Evolutionary conservation across 1,140 invertebrate genomes (phyloP), one percentile per base, ranked within the genome.

Genomic region (Drosophila sp.): DNA sequence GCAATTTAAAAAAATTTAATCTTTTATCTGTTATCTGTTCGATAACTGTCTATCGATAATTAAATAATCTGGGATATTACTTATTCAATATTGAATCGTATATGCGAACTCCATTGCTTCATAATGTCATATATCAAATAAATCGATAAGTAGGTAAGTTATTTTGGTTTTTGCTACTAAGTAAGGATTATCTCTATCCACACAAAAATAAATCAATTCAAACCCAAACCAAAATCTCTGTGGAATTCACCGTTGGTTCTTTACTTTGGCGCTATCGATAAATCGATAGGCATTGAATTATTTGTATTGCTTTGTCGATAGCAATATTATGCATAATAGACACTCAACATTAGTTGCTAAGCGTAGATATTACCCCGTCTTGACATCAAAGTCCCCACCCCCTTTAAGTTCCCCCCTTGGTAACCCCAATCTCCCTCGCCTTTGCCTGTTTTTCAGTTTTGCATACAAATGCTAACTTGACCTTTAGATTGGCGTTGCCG

Each of bases 401-500:
- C 21, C 43, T 21, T 13, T 46, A 6, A 18, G 11, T 7, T 36
- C 13, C 11, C 2, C 40, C n/a, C 18, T 4, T 21, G 1, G 21
- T 21, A 2, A 4, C 21, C 45, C 11, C 27, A 4, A 11, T 9
- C 32, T 7, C 13, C 21, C 21, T 43, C 1, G 11, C 18, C 18
- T 56, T 36, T 9, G 46, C 16, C 58, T 63, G 14, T 16, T 43
- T 61, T 61, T 51, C 14, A 40, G 70, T 36, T 45, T 51, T 51
- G 75, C 80, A 82, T 83, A 83, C 76, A 73, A 84, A 83, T 83
- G 66, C 76, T 69, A 83, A 77, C 80, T 84, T 84, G 76, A 83
- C 80, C 80, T 83, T 83, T 84, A 77, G 67, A 40, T 80, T 79
- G 72, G 34, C 32, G 54, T 51, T 66, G 48, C 2, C 32, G 46